Percentiles rank a stretch among this genome's conserved stretches.
These are phyloP conservation scores for Panthera leo DNA, from an alignment of 2,113 vertebrate species.

Conservation along the genomic window DNA sequence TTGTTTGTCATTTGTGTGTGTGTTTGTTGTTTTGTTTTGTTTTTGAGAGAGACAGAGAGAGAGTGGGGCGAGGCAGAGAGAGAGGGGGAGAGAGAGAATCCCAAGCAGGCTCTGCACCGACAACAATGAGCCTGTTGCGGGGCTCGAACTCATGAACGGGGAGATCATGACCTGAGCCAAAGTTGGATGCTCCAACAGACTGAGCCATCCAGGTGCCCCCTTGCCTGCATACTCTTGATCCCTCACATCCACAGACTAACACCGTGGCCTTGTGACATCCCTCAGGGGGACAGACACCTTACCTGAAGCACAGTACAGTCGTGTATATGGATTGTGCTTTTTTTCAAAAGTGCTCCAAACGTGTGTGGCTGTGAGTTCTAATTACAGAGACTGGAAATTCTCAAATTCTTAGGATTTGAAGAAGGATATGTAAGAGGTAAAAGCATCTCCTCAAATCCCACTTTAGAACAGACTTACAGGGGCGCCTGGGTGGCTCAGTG, in stretches of 20 bases:
- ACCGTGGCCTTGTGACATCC: rapidly evolving
- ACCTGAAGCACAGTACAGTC: not conserved
- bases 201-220: too few relatives aligned
- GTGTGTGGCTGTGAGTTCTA: not conserved
- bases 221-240: not conserved
- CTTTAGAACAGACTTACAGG: not conserved
- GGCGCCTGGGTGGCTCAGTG: too few relatives aligned
- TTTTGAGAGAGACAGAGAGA: too few relatives aligned
- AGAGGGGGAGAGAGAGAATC: too few relatives aligned
- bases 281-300: not conserved
- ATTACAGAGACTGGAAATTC: not conserved
- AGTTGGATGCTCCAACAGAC: too few relatives aligned
- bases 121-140: too few relatives aligned
- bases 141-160: too few relatives aligned
- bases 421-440: not conserved
- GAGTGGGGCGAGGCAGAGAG: too few relatives aligned
- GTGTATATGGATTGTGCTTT: not conserved
- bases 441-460: not conserved
- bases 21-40: too few relatives aligned
- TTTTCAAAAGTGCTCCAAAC: not conserved
- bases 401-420: not conserved
- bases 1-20: too few relatives aligned
- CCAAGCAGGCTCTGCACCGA: too few relatives aligned
- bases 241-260: not conserved
- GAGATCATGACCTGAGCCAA: too few relatives aligned